A percentile compares a stretch with the other conserved stretches of the same genome.
phyloP scores from a whole-genome alignment of 2,113 vertebrate species.

The Hucho hucho region DNA sequence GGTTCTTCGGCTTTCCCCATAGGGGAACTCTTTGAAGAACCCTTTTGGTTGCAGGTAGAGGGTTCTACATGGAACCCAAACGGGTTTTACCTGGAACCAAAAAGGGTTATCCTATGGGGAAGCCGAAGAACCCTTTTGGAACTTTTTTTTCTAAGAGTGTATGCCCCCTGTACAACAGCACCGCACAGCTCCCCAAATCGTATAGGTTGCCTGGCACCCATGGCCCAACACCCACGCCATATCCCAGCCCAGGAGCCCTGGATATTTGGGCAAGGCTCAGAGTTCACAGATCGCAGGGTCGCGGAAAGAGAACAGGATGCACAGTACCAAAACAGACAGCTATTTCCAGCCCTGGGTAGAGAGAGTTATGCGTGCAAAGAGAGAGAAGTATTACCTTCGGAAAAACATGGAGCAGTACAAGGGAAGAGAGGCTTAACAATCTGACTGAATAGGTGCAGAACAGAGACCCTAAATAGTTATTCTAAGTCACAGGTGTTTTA shows the following conservation, averaged over 20 bases:
- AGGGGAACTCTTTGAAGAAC: too few species aligned
- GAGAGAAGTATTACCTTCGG: not conserved
- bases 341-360: constrained; percentile 11
- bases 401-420: not conserved
- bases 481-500: not conserved
- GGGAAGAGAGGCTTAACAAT: not conserved
- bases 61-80: too few species aligned
- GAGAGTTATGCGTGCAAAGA: not conserved
- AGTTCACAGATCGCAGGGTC: constrained; percentile 4
- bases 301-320: not conserved
- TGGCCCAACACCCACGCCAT: constrained; percentile 6
- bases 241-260: not conserved
- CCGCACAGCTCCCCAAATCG: constrained; percentile 14
- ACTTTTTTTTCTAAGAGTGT: not conserved
- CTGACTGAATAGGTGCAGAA: not conserved
- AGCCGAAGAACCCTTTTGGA: too few species aligned
- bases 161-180: constrained; percentile 22
- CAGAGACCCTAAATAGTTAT: not conserved
- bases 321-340: not conserved
- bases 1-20: too few species aligned
- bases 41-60: too few species aligned
- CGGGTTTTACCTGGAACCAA: too few species aligned
- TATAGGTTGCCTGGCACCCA: not conserved
- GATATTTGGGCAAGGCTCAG: not conserved
- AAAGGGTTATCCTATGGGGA: too few species aligned